Conservation (phyloP, 35 echinoderm and acorn worm species). For the Apostichopus japonicus region DNA sequence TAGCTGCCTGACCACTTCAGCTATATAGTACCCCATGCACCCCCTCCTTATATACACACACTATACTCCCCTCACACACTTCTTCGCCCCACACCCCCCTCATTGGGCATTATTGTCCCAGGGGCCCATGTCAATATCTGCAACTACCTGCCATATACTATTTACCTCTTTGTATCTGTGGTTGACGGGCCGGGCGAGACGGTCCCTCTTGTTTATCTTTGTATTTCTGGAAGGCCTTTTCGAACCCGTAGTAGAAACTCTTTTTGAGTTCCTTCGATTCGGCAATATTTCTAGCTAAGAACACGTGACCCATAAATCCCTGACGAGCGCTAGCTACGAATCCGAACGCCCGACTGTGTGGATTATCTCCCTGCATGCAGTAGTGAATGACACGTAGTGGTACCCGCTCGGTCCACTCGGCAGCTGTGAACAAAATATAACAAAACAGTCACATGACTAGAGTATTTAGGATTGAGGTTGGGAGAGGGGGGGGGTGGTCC, state of each 20-base stretch:
- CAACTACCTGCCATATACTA: too few relatives aligned
- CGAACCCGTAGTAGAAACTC: slow-evolving; percentile 35
- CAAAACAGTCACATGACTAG: background rate
- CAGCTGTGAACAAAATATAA: slow-evolving; percentile 2
- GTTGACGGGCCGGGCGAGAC: background rate
- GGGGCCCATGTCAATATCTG: too few relatives aligned
- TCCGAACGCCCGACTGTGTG: slow-evolving; percentile 19
- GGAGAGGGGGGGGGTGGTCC: too few relatives aligned
- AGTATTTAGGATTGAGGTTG: too few relatives aligned
- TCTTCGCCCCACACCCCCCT: too few relatives aligned
- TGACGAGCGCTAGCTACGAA: slow-evolving; percentile 45
- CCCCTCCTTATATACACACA: too few relatives aligned
- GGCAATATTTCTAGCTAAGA: background rate
- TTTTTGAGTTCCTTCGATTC: slow-evolving; percentile 43
- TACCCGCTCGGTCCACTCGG: slow-evolving; percentile 47
- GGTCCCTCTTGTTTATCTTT: background rate
- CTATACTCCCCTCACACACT: too few relatives aligned
- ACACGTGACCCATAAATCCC: slow-evolving; percentile 59
- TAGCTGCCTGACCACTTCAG: too few relatives aligned
- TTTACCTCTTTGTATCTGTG: slow-evolving; percentile 44
- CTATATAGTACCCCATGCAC: too few relatives aligned
- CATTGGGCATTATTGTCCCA: too few relatives aligned
- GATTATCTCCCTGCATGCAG: slow-evolving; percentile 48
- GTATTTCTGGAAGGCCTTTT: slow-evolving; percentile 37
- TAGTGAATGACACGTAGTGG: slow-evolving; percentile 42